phyloP scores from a whole-genome alignment of 2,888 invertebrate species.

The Lasioglossum pauxillum region DNA sequence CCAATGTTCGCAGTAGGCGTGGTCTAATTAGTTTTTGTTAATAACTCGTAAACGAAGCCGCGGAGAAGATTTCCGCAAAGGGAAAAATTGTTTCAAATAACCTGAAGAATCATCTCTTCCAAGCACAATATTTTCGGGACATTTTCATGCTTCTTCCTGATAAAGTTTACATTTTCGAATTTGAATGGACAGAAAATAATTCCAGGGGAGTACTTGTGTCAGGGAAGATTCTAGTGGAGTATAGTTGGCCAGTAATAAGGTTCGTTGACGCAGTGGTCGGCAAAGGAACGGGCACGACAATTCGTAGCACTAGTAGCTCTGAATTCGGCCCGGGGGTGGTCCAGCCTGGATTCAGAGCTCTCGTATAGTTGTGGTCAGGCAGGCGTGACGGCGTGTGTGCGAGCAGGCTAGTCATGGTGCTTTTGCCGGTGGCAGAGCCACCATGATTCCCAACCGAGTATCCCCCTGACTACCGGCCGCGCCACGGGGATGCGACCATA shows the following conservation, averaged over 20 bases:
- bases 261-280: conserved; percentile 43
- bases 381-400: conserved; percentile 80
- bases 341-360: conserved; percentile 68
- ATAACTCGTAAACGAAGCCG: no score
- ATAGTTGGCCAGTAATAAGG: conserved; percentile 60
- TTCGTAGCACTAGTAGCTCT: conserved; percentile 49
- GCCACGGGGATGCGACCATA: conserved; percentile 81
- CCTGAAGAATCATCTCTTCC: no score
- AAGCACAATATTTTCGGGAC: no score
- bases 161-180: no score
- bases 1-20: no score
- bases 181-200: no score
- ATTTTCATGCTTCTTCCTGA: no score
- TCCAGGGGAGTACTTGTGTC: neutral
- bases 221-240: neutral
- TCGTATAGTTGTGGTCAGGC: conserved; percentile 83
- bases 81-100: no score
- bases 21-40: no score
- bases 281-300: conserved; percentile 54
- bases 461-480: conserved; percentile 76
- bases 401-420: conserved; percentile 72
- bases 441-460: conserved; percentile 70
- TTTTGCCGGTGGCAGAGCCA: conserved; percentile 68
- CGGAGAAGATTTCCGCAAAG: no score
- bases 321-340: conserved; percentile 64